phyloP scores from a whole-genome alignment of 2,797 vertebrate genomes.

The Manis javanica region DNA sequence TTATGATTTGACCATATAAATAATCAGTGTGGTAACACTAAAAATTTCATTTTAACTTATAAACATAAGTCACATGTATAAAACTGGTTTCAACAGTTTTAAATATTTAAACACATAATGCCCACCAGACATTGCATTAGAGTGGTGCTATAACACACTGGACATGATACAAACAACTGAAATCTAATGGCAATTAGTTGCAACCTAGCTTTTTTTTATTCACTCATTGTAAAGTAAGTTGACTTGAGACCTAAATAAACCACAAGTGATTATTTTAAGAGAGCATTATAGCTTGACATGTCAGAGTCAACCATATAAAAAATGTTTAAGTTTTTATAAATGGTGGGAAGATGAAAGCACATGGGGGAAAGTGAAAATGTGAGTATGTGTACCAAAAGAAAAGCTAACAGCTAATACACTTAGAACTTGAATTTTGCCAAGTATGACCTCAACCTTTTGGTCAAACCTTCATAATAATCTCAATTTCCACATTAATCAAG shows the following conservation, averaged over 20 bases:
- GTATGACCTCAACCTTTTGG: not conserved
- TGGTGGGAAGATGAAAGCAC: not conserved
- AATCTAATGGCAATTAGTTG: not conserved
- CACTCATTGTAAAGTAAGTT: not conserved
- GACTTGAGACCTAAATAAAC: not conserved
- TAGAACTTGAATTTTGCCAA: slow-evolving; percentile 1
- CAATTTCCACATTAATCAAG: not conserved
- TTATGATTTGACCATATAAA: slow-evolving; percentile 1
- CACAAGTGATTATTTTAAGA: not conserved
- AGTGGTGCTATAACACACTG: not conserved
- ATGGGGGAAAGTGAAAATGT: not conserved
- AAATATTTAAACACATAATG: not conserved
- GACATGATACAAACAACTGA: not conserved
- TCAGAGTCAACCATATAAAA: slow-evolving; percentile 36
- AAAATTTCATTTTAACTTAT: not conserved
- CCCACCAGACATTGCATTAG: not conserved
- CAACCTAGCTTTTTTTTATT: not conserved
- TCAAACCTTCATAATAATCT: slow-evolving; percentile 5
- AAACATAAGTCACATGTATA: not conserved
- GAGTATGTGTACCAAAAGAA: not conserved
- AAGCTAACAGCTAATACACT: not conserved
- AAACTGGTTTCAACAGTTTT: not conserved
- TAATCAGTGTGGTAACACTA: not conserved
- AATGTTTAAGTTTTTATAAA: not conserved
- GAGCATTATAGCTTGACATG: not conserved